Conservation (phyloP, 2,113 vertebrate genomes). For the Tragulus kanchil region DNA sequence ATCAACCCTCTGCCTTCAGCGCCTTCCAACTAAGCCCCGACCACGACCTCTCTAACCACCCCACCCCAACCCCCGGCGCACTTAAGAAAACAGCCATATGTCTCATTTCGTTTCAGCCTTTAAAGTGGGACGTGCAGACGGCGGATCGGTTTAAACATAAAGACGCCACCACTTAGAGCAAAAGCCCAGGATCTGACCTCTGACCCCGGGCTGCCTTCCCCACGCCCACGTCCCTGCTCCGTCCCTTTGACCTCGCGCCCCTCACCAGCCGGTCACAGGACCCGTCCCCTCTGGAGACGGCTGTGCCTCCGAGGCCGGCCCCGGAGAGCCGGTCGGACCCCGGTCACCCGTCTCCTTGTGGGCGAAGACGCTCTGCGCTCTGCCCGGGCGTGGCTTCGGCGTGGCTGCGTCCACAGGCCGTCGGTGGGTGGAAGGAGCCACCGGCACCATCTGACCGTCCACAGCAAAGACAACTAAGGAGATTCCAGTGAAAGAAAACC, state of each 20-base stretch:
- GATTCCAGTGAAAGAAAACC: not conserved
- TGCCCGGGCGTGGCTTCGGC: no score
- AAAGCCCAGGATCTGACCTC: fast-evolving
- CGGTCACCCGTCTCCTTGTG: fast-evolving
- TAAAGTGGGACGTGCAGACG: not conserved
- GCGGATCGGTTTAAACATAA: not conserved
- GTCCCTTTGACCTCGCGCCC: not conserved
- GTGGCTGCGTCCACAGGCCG: not conserved
- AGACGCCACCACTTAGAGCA: not conserved
- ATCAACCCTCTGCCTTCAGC: fast-evolving
- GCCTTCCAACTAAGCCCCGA: not conserved
- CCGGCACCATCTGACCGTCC: fast-evolving
- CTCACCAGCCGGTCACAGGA: not conserved
- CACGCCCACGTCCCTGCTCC: fast-evolving
- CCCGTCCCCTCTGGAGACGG: not conserved
- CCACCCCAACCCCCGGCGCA: not conserved
- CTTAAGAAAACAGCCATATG: fast-evolving
- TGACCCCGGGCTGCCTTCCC: fast-evolving
- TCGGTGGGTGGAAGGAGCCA: fast-evolving
- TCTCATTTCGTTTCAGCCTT: not conserved
- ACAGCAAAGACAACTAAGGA: not conserved
- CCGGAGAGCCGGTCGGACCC: fast-evolving
- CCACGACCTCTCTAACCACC: not conserved
- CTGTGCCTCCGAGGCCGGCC: fast-evolving
- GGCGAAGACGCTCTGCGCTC: not conserved